Percentiles rank a stretch among this genome's conserved stretches.
These are phyloP conservation scores for Saturnia japonica DNA, from an alignment of 2,888 invertebrate genomes.

Conservation along the genomic window DNA sequence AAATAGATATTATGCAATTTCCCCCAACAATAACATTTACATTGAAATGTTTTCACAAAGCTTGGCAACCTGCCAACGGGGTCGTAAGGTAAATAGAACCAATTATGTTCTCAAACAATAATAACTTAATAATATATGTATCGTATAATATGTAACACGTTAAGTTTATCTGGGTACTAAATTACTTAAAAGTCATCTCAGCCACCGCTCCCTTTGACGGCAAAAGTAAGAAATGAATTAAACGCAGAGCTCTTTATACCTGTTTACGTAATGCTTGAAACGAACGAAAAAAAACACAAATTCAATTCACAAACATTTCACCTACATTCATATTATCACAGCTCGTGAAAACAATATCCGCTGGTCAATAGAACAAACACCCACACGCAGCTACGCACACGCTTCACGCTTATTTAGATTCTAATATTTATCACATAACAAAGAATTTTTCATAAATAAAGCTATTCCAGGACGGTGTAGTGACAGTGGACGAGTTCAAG, in stretches of 20 bases:
- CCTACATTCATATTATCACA: background rate
- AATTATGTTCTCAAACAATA: background rate
- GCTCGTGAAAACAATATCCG: background rate
- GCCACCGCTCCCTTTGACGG: no score
- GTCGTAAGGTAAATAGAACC: background rate
- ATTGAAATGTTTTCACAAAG: background rate
- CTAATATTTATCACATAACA: slow-evolving; percentile 23
- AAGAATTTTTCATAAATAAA: slow-evolving; percentile 28
- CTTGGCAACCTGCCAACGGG: background rate
- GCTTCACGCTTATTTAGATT: slow-evolving; percentile 45
- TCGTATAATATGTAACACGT: background rate
- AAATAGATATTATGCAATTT: slow-evolving; percentile 1
- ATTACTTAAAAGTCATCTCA: no score
- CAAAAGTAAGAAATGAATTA: no score
- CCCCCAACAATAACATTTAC: background rate
- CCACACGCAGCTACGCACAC: slow-evolving; percentile 51
- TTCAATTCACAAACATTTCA: slow-evolving; percentile 22
- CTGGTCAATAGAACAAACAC: slow-evolving; percentile 20
- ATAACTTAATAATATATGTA: background rate
- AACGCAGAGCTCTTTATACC: no score
- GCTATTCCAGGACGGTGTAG: slow-evolving; percentile 87
- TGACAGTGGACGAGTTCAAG: slow-evolving; percentile 91
- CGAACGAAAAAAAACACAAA: no score
- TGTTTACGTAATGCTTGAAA: no score
- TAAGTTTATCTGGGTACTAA: background rate